These are phyloP conservation scores for Xestia xanthographa DNA, from an alignment of 2,888 invertebrate genomes.

Conservation along the genomic window DNA sequence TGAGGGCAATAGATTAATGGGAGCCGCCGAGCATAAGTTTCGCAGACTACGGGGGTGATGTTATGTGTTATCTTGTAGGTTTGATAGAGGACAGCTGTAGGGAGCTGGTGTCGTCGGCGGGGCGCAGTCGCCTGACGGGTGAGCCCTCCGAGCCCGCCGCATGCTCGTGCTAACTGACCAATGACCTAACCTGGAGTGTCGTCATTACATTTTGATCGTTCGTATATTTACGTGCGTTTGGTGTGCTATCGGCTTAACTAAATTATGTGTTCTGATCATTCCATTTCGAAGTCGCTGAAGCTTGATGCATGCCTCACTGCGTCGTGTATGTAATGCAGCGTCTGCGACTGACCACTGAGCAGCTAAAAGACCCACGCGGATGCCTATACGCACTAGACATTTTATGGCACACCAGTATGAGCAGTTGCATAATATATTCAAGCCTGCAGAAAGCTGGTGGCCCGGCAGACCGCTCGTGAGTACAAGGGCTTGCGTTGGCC, in stretches of 20 bases:
- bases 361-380: background rate
- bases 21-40: background rate
- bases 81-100: conserved; percentile 84
- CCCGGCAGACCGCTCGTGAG: too few relatives aligned
- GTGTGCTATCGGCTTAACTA: conserved; percentile 33
- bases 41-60: background rate
- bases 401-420: too few relatives aligned
- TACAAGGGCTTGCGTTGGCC: background rate
- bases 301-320: conserved; percentile 31
- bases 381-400: background rate
- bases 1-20: background rate
- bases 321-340: background rate
- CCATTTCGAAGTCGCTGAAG: background rate
- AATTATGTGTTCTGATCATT: conserved; percentile 7
- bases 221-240: conserved; percentile 10
- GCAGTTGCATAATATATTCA: background rate
- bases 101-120: conserved; percentile 73
- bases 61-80: conserved; percentile 75
- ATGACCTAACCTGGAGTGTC: conserved; percentile 5
- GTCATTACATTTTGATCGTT: conserved; percentile 8
- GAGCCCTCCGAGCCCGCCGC: conserved; percentile 59
- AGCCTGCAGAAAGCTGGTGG: background rate
- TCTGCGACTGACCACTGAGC: background rate
- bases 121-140: conserved; percentile 67
- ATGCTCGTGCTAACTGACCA: conserved; percentile 37